These are phyloP conservation scores for Sebastolobus altivelis DNA, from an alignment of 2,797 vertebrate genomes.

Conservation along the genomic window DNA sequence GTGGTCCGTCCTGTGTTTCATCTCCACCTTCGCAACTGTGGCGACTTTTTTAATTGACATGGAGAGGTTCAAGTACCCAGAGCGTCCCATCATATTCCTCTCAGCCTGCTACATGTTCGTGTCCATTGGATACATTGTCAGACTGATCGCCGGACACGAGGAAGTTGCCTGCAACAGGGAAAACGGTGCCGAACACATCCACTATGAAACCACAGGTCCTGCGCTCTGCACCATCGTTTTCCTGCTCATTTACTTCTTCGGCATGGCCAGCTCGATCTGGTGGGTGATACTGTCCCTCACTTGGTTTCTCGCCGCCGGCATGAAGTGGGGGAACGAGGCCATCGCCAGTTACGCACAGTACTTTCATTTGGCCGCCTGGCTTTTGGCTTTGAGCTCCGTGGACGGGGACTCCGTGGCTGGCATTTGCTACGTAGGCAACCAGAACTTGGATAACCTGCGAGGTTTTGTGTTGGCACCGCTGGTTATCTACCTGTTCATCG, in stretches of 20 bases:
- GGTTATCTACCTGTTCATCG: constrained; percentile 93
- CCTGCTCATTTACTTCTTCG: constrained; percentile 91
- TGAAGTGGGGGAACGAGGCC: constrained; percentile 94
- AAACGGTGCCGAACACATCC: constrained; percentile 85
- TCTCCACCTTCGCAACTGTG: constrained; percentile 92
- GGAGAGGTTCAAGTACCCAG: constrained; percentile 93
- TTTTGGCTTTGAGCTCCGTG: constrained; percentile 91
- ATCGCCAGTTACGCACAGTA: constrained; percentile 91
- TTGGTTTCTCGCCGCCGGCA: constrained; percentile 92
- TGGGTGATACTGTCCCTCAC: constrained; percentile 93
- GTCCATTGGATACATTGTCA: constrained; percentile 90
- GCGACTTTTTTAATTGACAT: constrained; percentile 94
- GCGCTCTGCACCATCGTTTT: constrained; percentile 92
- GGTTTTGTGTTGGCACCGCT: constrained; percentile 91
- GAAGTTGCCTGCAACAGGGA: constrained; percentile 89
- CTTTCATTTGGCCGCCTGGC: constrained; percentile 92
- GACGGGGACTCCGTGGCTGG: constrained; percentile 92
- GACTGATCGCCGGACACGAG: constrained; percentile 92
- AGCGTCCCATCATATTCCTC: constrained; percentile 94
- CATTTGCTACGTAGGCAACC: constrained; percentile 93
- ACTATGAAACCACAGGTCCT: constrained; percentile 89
- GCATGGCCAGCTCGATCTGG: constrained; percentile 94
- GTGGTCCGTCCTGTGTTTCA: constrained; percentile 93
- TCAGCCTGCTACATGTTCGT: constrained; percentile 94
- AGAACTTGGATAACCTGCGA: constrained; percentile 89